These are phyloP conservation scores for Plutella xylostella DNA, from an alignment of 2,888 invertebrate genomes.

Conservation along the genomic window DNA sequence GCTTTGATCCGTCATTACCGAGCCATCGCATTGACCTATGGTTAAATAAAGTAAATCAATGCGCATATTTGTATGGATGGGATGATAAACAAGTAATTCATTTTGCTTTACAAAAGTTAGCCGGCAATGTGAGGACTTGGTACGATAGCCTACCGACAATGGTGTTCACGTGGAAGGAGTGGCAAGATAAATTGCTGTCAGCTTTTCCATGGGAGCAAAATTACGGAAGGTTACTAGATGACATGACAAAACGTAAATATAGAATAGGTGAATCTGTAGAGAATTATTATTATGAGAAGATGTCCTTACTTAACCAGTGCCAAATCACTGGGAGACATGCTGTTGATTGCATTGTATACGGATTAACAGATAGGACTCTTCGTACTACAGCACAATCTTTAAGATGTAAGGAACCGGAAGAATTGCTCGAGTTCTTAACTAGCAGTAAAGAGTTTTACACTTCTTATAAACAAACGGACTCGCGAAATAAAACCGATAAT, in stretches of 20 bases:
- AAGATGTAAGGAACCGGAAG: constrained; percentile 17
- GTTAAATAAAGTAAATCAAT: constrained; percentile 18
- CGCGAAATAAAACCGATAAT: neutral
- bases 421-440: constrained; percentile 13
- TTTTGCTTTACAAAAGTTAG: constrained; percentile 18
- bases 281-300: constrained; percentile 18
- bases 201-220: constrained; percentile 20
- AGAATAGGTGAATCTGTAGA: constrained; percentile 12
- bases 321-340: constrained; percentile 17
- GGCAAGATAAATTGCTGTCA: constrained; percentile 17
- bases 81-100: constrained; percentile 16
- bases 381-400: constrained; percentile 16
- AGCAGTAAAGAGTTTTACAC: neutral
- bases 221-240: constrained; percentile 16
- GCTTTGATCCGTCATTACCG: constrained; percentile 11
- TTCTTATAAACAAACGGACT: neutral
- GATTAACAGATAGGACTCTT: constrained; percentile 16
- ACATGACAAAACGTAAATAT: constrained; percentile 16
- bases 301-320: constrained; percentile 15
- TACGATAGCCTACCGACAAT: constrained; percentile 17
- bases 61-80: constrained; percentile 17
- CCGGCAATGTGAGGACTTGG: constrained; percentile 20
- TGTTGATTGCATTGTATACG: constrained; percentile 21
- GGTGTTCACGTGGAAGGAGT: constrained; percentile 19
- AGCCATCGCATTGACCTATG: constrained; percentile 11